These are phyloP conservation scores for Clitarchus hookeri DNA, from an alignment of 2,888 invertebrate species.

Conservation along the genomic window DNA sequence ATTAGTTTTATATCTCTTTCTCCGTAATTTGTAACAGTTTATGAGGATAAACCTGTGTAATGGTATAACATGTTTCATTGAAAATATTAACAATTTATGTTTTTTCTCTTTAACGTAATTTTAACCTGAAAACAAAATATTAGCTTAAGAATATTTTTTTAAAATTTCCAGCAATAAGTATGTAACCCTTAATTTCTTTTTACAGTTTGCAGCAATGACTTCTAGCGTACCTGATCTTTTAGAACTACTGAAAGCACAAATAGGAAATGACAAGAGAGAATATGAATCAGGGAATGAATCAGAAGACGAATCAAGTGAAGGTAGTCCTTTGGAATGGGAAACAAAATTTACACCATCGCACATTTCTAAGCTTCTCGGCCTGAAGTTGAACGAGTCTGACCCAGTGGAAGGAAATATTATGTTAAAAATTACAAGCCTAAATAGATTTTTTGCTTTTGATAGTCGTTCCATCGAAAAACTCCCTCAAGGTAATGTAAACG, in stretches of 20 bases:
- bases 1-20: too few relatives aligned
- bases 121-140: too few relatives aligned
- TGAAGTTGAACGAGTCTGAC: conserved; percentile 47
- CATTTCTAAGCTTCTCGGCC: not conserved
- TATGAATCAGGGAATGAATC: conserved; percentile 39
- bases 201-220: conserved; percentile 50
- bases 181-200: conserved; percentile 47
- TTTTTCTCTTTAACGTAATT: too few relatives aligned
- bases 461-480: conserved; percentile 60
- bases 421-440: conserved; percentile 54
- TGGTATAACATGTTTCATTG: too few relatives aligned
- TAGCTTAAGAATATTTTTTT: too few relatives aligned
- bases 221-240: conserved; percentile 56
- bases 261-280: not conserved
- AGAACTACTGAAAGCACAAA: conserved; percentile 49
- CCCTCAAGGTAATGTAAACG: conserved; percentile 50
- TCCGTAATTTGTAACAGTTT: too few relatives aligned
- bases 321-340: not conserved
- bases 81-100: too few relatives aligned
- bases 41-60: too few relatives aligned
- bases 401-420: conserved; percentile 63
- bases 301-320: not conserved
- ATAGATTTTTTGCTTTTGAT: conserved; percentile 59
- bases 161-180: too few relatives aligned
- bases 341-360: not conserved